Base-by-base conservation (phyloP, 2,888 invertebrate genomes). In the Subacronicta megacephala region DNA sequence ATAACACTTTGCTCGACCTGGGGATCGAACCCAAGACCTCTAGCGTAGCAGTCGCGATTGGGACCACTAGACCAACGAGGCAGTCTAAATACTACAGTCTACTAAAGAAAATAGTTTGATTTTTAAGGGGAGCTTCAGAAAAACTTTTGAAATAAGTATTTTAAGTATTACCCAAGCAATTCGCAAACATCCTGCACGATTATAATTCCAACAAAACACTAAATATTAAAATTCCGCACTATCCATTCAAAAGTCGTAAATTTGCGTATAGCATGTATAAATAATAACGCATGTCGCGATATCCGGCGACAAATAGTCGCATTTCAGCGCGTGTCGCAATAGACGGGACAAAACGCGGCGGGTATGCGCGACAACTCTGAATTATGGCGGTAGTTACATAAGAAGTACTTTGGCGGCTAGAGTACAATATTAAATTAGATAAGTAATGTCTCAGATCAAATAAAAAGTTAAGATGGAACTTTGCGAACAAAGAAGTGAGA, bases 231-330 rank as follows among this genome's bases (percentile, higher is more conserved):
- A 69, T 63, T 61, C 43, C 58, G n/a, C 42, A 44, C 37, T 52
- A 20, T 40, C 55, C 31, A 43, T 41, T 51, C 65, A 37, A 70
- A 47, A 55, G 71, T 55, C 66, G 53, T 73, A 73, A 73, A 73
- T 75, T 36, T 36, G 12, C 43, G 6, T 60, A 58, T 68, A 56
- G 62, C 56, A 53, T 68, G 61, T 62, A 73, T 76, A 80, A 80
- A 80, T 78, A 79, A 79, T 75, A 74, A 73, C 58, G 63, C 70
- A 71, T 70, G 77, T 77, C 72, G 61, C 50, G 70, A 69, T 83
- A 86, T 85, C 84, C 75, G 71, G 83, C 83, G 84, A 87, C 88
- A 87, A 88, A 88, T 88, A 85, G 86, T 86, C 83, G 85, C 84
- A 63, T 77, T 80, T 80, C 80, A 79, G 61, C 78, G 72, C 77